Evolutionary conservation across 2,797 vertebrate genomes (phyloP).

Genomic region (Sebastes aleutianus): DNA sequence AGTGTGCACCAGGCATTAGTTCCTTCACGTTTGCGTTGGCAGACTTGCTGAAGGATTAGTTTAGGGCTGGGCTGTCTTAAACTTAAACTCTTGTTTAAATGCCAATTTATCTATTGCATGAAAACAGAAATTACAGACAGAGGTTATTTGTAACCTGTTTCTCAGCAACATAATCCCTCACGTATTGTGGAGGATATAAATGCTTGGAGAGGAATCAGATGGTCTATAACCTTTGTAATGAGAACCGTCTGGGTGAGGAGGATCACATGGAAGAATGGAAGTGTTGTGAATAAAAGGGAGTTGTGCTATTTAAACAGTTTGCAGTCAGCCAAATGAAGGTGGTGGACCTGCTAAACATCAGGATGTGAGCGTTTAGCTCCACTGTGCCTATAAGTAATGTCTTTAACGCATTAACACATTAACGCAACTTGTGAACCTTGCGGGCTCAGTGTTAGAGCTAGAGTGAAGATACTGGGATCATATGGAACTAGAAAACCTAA

Average conservation of each 20-base stretch:
- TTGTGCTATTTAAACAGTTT: not conserved
- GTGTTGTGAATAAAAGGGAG: not conserved
- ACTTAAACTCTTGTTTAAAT: not conserved
- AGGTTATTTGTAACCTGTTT: not conserved
- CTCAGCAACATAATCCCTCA: not conserved
- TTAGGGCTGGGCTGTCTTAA: not conserved
- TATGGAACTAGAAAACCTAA: too few species aligned
- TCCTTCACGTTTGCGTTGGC: not conserved
- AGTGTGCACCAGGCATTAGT: not conserved
- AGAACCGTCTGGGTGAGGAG: not conserved
- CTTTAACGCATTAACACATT: too few species aligned
- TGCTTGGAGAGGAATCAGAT: not conserved
- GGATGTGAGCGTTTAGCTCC: not conserved
- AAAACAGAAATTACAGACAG: conserved; percentile 5
- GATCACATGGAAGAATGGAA: not conserved
- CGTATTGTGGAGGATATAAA: not conserved
- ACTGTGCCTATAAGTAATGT: not conserved
- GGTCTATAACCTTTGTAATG: not conserved
- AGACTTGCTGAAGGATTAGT: not conserved
- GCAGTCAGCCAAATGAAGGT: not conserved
- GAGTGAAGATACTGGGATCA: too few species aligned
- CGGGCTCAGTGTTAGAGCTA: too few species aligned
- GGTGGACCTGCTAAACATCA: not conserved
- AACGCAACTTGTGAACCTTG: too few species aligned
- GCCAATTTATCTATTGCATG: not conserved